phyloP scores from a whole-genome alignment of 1,140 invertebrate species.

The Goniozus legneri region DNA sequence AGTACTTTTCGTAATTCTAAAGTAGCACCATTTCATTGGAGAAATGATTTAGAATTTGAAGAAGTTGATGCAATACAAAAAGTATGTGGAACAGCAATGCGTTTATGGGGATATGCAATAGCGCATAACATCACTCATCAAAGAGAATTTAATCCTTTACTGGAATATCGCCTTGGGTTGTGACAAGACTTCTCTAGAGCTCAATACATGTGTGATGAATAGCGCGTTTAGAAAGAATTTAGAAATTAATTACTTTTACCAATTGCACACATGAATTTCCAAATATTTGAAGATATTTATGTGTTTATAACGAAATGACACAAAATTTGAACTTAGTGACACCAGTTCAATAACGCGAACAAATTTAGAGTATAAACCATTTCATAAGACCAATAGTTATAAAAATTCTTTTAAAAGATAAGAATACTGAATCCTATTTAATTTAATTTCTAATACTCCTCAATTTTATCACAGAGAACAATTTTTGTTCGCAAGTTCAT shows the following conservation, averaged over 20 bases:
- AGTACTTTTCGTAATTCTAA: conserved; percentile 81
- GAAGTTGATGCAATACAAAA: conserved; percentile 67
- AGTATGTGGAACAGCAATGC: conserved; percentile 70
- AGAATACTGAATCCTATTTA: not conserved
- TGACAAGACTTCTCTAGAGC: conserved; percentile 17
- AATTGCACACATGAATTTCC: conserved; percentile 12
- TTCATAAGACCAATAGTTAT: conserved; percentile 10
- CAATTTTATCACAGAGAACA: conserved; percentile 9
- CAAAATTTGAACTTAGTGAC: not conserved
- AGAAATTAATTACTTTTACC: conserved; percentile 3
- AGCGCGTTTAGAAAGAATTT: conserved; percentile 12
- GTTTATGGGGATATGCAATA: conserved; percentile 72
- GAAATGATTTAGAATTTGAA: conserved; percentile 66
- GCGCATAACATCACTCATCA: conserved; percentile 56
- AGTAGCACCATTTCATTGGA: conserved; percentile 81
- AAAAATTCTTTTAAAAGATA: conserved; percentile 11
- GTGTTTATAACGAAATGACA: not conserved
- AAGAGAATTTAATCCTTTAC: conserved; percentile 58
- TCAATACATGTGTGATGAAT: conserved; percentile 21
- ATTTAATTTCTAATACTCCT: not conserved
- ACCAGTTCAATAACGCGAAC: not conserved
- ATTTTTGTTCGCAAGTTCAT: not conserved
- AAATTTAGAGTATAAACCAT: not conserved
- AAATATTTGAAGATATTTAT: not conserved
- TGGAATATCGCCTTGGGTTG: conserved; percentile 39